Evolutionary conservation across 2,888 invertebrate genomes (phyloP), one percentile per base, ranked within the genome.

Genomic region (Drosophila yooni): DNA sequence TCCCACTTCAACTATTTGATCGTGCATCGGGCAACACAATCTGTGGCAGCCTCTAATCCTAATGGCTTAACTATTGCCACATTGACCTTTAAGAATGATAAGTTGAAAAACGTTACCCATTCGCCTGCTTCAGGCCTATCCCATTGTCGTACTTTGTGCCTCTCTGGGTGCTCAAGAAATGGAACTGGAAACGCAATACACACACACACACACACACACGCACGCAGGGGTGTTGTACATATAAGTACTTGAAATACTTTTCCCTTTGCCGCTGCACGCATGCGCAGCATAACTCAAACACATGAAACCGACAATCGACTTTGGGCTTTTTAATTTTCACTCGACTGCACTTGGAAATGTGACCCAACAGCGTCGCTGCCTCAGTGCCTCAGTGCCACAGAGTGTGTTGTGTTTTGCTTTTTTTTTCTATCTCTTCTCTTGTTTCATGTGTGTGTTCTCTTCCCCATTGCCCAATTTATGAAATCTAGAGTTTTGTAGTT

Each of bases 231-330:
- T 38, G 36, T 7, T 27, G 27, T n/a, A 38, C 15, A 7, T 15
- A 21, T 31, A 53, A 53, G 56, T 66, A 66, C 79, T 77, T 74
- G 25, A 70, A 70, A 63, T 74, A 78, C 62, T 70, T 74, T 74
- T 62, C 38, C 66, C 67, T 51, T 59, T 51, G 33, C 43, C 57
- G 53, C 68, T 61, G 78, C 87, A 84, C 90, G 88, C 88, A 84
- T 88, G 88, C 81, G 84, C 74, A 82, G 65, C 83, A 89, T 89
- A 88, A 89, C 73, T 88, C 84, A 89, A 73, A 79, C 87, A 87
- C 62, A 85, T 85, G 84, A 79, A 62, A 21, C 36, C 52, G 43
- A 27, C 34, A 11, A 18, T 27, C 52, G 60, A 60, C 43, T 74
- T 70, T 27, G 50, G 73, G 29, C 53, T 74, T 70, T 85, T 73